phyloP scores from a whole-genome alignment of 2,888 invertebrate species.

The Sisyra nigra region DNA sequence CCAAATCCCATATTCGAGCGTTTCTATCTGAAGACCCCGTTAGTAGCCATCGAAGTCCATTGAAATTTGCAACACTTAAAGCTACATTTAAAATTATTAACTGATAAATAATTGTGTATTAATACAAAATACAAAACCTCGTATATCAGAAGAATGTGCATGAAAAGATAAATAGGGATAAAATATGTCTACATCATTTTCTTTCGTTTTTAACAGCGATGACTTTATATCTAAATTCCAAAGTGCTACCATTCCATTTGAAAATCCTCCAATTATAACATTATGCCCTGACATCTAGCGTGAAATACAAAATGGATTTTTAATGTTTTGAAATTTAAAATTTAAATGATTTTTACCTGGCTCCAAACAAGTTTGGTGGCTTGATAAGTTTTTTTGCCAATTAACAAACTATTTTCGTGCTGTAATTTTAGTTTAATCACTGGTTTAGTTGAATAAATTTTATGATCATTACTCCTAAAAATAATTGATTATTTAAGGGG shows the following conservation, averaged over 20 bases:
- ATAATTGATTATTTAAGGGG: constrained; percentile 9
- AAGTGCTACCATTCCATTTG: constrained; percentile 46
- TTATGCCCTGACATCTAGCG: constrained; percentile 25
- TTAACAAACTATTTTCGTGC: constrained; percentile 17
- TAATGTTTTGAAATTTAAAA: too few relatives aligned
- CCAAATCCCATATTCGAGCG: constrained; percentile 54
- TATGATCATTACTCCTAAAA: constrained; percentile 24
- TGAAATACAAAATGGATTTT: too few relatives aligned
- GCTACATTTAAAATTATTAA: neutral
- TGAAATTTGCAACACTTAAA: neutral
- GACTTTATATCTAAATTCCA: constrained; percentile 40
- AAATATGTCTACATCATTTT: constrained; percentile 28
- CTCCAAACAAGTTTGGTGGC: constrained; percentile 34
- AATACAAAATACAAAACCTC: constrained; percentile 29
- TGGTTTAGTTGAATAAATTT: constrained; percentile 30
- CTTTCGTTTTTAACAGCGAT: constrained; percentile 28
- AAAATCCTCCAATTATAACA: constrained; percentile 46
- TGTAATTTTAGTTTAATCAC: constrained; percentile 26
- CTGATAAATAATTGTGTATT: neutral
- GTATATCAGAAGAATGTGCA: constrained; percentile 38
- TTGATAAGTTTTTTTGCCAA: constrained; percentile 23
- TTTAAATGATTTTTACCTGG: too few relatives aligned
- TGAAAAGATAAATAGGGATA: constrained; percentile 41
- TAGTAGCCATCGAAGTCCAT: constrained; percentile 45
- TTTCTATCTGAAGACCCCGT: constrained; percentile 49